Conservation (phyloP, 2,888 invertebrate species). For the Teleiodes luculella region DNA sequence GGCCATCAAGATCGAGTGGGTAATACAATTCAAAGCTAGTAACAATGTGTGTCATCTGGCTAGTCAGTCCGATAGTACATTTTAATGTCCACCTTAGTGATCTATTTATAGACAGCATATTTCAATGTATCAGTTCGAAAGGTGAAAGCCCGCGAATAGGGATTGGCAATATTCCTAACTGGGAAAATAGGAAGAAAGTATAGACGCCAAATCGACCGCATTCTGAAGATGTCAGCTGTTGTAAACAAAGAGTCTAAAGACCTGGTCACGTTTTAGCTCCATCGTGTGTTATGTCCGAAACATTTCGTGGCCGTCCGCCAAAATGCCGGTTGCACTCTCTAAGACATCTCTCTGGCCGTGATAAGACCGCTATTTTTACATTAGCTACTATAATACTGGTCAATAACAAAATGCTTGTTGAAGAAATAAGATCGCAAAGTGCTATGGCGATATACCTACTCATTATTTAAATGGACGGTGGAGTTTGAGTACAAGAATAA, state of each 20-base stretch:
- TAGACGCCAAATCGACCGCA: neutral
- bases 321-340: constrained; percentile 34
- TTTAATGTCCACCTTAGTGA: too few relatives aligned
- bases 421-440: too few relatives aligned
- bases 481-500: neutral
- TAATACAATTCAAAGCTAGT: too few relatives aligned
- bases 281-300: neutral
- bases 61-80: too few relatives aligned
- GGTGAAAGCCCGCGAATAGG: neutral
- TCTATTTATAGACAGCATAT: too few relatives aligned
- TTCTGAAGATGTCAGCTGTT: neutral
- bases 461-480: neutral
- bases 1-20: too few relatives aligned
- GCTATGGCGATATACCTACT: neutral
- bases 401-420: too few relatives aligned
- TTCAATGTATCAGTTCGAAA: neutral
- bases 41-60: too few relatives aligned
- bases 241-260: constrained; percentile 16
- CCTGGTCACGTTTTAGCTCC: constrained; percentile 14
- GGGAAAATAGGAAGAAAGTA: neutral
- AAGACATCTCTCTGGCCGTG: neutral
- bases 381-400: neutral
- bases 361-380: constrained; percentile 1
- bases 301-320: constrained; percentile 44
- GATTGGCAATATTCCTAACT: neutral